Evolutionary conservation across 2,113 vertebrate species (phyloP).

Genomic region (Calypte anna): DNA sequence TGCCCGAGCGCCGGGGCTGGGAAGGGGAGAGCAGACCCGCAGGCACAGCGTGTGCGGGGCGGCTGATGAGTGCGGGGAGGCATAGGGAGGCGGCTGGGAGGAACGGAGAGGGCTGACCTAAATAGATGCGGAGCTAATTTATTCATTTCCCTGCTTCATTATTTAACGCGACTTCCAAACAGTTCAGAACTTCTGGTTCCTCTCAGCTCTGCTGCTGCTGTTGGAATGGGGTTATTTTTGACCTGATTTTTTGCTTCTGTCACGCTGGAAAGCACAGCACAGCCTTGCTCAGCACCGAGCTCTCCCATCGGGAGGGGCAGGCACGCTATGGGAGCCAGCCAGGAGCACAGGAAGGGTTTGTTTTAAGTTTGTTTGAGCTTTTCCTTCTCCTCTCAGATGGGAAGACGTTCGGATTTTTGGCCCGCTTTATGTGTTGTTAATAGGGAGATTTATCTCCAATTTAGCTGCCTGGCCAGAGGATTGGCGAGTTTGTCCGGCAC

Average conservation of each 20-base stretch:
- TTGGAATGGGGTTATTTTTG: constrained; percentile 35
- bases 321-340: not conserved
- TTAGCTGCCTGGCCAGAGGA: not conserved
- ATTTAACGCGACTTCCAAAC: constrained; percentile 20
- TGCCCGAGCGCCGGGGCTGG: not conserved
- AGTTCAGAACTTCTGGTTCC: constrained; percentile 57
- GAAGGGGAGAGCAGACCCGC: not conserved
- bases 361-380: constrained; percentile 12
- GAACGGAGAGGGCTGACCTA: constrained; percentile 45
- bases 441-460: constrained; percentile 2
- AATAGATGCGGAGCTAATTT: constrained; percentile 58
- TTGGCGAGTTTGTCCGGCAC: not conserved
- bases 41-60: not conserved
- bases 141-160: constrained; percentile 52
- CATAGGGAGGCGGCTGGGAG: not conserved
- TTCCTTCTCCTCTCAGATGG: not conserved
- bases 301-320: not conserved
- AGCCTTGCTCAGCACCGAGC: not conserved
- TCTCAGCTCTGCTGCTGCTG: not conserved
- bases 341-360: not conserved
- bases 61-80: constrained; percentile 23
- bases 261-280: not conserved
- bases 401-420: constrained; percentile 23
- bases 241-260: not conserved
- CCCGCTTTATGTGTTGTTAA: not conserved